Evolutionary conservation across 2,797 vertebrate species (phyloP).

Genomic region (Sylvia borin): DNA sequence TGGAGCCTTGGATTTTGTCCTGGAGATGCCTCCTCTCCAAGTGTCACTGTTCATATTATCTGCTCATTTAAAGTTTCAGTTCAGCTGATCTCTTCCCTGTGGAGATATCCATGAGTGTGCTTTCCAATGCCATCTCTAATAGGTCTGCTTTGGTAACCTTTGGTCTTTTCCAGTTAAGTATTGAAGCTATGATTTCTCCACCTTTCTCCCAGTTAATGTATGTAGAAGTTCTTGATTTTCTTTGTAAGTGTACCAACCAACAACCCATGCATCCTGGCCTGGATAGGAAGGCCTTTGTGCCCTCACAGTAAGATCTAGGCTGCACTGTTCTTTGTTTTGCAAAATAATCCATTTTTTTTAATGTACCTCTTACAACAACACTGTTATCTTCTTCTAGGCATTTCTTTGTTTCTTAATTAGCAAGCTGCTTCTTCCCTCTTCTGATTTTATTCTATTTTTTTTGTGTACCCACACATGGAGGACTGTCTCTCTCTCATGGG

Average conservation of each 20-base stretch:
- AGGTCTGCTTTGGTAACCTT: neutral
- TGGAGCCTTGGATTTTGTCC: neutral
- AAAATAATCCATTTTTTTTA: neutral
- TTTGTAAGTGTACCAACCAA: neutral
- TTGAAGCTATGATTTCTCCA: neutral
- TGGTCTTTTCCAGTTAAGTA: neutral
- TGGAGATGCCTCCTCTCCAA: neutral
- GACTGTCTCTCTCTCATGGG: neutral
- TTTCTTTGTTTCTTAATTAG: neutral
- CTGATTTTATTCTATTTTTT: neutral
- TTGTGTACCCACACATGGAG: neutral
- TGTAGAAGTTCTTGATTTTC: neutral
- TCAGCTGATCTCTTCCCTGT: neutral
- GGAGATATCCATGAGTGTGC: neutral
- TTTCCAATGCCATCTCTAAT: neutral
- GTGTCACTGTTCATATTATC: neutral
- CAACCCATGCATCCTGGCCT: neutral
- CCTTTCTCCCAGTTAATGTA: neutral
- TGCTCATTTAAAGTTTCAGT: neutral
- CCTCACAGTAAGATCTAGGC: neutral
- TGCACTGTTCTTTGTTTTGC: neutral
- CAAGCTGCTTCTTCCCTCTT: neutral
- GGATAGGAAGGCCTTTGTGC: neutral
- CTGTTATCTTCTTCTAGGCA: neutral
- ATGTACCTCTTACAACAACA: neutral